Base-by-base conservation (phyloP, 2,113 vertebrate species). In the Melanerpes formicivorus region DNA sequence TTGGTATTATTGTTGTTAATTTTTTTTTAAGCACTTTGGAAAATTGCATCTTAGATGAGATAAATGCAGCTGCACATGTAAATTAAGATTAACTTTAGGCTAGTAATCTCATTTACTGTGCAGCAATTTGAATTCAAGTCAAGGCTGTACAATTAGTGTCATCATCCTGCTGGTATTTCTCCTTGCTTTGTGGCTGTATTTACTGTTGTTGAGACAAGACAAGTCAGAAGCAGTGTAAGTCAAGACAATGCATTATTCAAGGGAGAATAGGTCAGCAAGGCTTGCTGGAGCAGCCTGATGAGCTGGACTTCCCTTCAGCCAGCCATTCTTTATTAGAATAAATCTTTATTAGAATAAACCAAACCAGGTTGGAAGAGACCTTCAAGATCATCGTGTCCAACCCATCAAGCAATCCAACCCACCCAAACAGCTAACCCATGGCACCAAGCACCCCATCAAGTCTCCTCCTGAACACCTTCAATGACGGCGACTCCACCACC, bases 181-280 rank as follows among this genome's bases (percentile, higher is more conserved):
- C 88, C 60, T 93, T 95, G 95, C 96, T 97, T 97, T 97, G 93
- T 94, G 92, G 92, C 95, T 97, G 96, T 98, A 95, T 98, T 98
- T 98, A 97, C 96, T 94, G 95, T 97, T 98, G 97, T 98, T 98
- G 98, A 97, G 97, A 97, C 89, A 92, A 96, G 96, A 86, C 93
- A 97, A 94, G 92, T 98, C 95, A 32, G 96, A 94, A 96, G 95
- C 97, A 97, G 95, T 96, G 30, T 93, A 96, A 97, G 96, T 97
- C 97, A 97, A 97, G 96, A 97, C 97, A 97, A 97, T 98, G 80
- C 97, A 98, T 98, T 98, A 98, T 98, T 97, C 93, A 95, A 95
- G 95, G 90, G 80, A 90, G 87, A 90, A 90, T 95, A 94, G 83
- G 90, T 97, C 97, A 96, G 80, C 84, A 93, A 66, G 80, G 90